A percentile compares a stretch with the other conserved stretches of the same genome.
phyloP scores from a whole-genome alignment of 2,797 vertebrate genomes.

The Alca torda region DNA sequence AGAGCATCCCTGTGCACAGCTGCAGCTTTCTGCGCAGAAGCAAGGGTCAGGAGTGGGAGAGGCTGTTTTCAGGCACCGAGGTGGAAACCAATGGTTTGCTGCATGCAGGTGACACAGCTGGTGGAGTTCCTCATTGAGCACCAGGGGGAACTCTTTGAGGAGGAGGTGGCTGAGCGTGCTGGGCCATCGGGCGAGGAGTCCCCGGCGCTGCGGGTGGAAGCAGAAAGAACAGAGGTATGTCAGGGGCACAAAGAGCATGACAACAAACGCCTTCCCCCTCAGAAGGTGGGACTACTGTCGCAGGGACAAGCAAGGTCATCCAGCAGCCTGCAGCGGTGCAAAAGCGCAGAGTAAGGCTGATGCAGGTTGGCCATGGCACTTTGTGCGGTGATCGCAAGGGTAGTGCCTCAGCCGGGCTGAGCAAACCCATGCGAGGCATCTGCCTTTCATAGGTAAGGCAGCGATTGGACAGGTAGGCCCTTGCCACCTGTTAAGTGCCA shows the following conservation, averaged over 20 bases:
- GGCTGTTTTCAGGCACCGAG: too few relatives aligned
- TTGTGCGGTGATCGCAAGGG: neutral
- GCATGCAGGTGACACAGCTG: too few relatives aligned
- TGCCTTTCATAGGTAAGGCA: neutral
- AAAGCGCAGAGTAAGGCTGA: neutral
- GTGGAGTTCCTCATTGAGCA: conserved; percentile 79
- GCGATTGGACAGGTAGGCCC: neutral
- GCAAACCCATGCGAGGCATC: neutral
- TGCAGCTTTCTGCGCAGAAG: too few relatives aligned
- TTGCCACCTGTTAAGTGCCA: too few relatives aligned
- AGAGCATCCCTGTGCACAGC: too few relatives aligned
- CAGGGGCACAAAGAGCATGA: neutral
- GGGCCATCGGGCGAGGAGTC: too few relatives aligned
- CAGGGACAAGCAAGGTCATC: neutral
- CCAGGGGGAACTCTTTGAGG: neutral
- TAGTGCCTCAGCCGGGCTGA: neutral
- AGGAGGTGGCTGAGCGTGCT: neutral
- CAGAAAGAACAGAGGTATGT: neutral
- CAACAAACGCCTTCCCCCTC: neutral
- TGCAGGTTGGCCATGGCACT: neutral
- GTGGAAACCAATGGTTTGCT: too few relatives aligned
- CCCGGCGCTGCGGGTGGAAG: too few relatives aligned
- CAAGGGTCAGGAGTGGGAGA: too few relatives aligned
- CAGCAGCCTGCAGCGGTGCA: neutral
- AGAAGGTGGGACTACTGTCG: neutral